These are phyloP conservation scores for Furcula furcula DNA, from an alignment of 2,888 invertebrate genomes.

Conservation along the genomic window DNA sequence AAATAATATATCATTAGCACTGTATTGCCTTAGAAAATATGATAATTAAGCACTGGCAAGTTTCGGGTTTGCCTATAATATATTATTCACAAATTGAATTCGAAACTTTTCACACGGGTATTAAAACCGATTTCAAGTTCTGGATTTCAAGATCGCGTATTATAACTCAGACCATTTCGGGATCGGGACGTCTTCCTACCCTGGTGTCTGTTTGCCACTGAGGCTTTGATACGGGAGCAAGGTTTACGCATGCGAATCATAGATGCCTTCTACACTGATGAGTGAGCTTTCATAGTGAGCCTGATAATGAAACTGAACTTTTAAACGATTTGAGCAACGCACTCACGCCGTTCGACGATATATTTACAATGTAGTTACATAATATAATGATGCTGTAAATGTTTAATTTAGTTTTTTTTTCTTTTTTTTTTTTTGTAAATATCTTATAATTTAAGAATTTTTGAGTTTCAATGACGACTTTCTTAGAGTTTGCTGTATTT, in stretches of 20 bases:
- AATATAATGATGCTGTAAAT: no score
- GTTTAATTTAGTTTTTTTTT: no score
- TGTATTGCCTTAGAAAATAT: no score
- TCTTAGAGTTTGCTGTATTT: no score
- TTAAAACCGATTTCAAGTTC: conserved; percentile 5
- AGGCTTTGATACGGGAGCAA: conserved; percentile 52
- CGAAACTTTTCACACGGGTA: background rate
- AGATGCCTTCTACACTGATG: conserved; percentile 58
- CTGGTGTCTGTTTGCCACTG: conserved; percentile 54
- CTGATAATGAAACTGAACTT: conserved; percentile 65
- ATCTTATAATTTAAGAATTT: no score
- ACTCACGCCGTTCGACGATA: conserved; percentile 22
- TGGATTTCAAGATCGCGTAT: conserved; percentile 39
- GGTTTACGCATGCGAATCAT: conserved; percentile 72
- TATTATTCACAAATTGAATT: no score
- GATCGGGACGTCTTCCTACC: conserved; percentile 47
- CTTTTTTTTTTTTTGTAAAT: no score
- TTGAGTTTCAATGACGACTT: no score
- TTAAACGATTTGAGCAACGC: conserved; percentile 52
- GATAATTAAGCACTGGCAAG: no score
- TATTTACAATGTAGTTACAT: no score
- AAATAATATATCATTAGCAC: no score
- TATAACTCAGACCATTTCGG: conserved; percentile 11
- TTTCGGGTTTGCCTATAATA: no score
- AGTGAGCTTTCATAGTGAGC: conserved; percentile 51